These are phyloP conservation scores for Beroe ovata DNA, from an alignment of 37 sponge, comb jelly and placozoan species.

Conservation along the genomic window DNA sequence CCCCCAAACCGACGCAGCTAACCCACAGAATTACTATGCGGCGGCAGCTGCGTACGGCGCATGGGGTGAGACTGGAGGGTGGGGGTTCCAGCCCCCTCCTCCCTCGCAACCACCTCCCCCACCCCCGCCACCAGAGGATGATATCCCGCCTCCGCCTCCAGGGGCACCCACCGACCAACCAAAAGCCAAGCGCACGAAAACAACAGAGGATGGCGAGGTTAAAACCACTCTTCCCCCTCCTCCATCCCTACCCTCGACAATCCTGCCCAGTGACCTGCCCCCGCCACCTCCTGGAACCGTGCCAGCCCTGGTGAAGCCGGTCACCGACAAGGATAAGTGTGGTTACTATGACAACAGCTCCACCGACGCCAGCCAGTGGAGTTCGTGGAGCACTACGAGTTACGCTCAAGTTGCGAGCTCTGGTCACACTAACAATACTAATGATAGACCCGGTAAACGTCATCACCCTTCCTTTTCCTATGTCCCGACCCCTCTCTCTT, in stretches of 20 bases:
- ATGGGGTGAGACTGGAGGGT: background rate
- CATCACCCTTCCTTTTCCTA: background rate
- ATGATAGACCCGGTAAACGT: conserved; percentile 36
- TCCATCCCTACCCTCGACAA: background rate
- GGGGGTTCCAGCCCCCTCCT: conserved; percentile 35
- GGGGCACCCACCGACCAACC: conserved; percentile 8
- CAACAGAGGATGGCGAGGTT: background rate
- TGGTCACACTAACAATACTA: background rate
- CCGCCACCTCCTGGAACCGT: conserved; percentile 39
- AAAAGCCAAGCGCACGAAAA: conserved; percentile 25
- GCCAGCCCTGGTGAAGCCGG: background rate
- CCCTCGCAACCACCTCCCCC: conserved; percentile 44
- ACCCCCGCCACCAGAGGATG: conserved; percentile 47
- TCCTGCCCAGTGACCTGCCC: conserved; percentile 31
- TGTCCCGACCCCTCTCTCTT: too few relatives aligned
- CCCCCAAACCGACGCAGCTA: background rate
- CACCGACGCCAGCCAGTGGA: background rate
- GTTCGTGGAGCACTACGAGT: background rate
- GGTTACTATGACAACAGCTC: conserved; percentile 49
- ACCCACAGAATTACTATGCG: conserved; percentile 6
- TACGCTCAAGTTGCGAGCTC: conserved; percentile 53
- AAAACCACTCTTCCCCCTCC: background rate
- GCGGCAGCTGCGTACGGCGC: conserved; percentile 12
- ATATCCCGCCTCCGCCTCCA: conserved; percentile 30
- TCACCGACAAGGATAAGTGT: conserved; percentile 11